Percentiles rank a stretch among this genome's conserved stretches.
phyloP scores from a whole-genome alignment of 2,797 vertebrate genomes.

The Strix occidentalis region DNA sequence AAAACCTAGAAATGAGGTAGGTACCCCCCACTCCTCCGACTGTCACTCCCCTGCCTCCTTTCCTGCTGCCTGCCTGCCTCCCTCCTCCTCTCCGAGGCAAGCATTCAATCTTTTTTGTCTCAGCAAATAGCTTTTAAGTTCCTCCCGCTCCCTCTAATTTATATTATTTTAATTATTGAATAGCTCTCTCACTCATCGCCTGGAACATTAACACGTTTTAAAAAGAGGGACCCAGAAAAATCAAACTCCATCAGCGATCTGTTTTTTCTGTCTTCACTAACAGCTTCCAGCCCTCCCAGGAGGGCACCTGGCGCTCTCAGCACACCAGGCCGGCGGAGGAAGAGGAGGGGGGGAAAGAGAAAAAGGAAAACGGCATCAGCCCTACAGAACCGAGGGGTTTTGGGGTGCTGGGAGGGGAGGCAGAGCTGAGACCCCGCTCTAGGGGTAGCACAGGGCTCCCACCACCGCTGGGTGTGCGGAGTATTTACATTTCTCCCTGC shows the following conservation, averaged over 20 bases:
- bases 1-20: background rate
- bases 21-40: background rate
- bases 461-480: accelerated
- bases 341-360: background rate
- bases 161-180: constrained; percentile 77
- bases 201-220: constrained; percentile 48
- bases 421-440: background rate
- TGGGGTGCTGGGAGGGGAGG: background rate
- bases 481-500: background rate
- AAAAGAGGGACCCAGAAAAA: constrained; percentile 57
- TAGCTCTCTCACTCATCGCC: constrained; percentile 57
- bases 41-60: constrained; percentile 16
- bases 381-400: background rate
- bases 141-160: constrained; percentile 66
- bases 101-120: constrained; percentile 60
- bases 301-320: background rate
- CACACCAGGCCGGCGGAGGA: background rate
- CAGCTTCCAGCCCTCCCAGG: constrained; percentile 64
- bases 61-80: background rate
- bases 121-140: constrained; percentile 72
- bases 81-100: constrained; percentile 14
- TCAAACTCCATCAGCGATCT: constrained; percentile 56
- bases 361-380: background rate
- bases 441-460: background rate
- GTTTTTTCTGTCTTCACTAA: constrained; percentile 36